A percentile compares a stretch with the other conserved stretches of the same genome.
Evolutionary conservation across 2,888 invertebrate genomes (phyloP).

Genomic region (Agriopis aurantiaria): DNA sequence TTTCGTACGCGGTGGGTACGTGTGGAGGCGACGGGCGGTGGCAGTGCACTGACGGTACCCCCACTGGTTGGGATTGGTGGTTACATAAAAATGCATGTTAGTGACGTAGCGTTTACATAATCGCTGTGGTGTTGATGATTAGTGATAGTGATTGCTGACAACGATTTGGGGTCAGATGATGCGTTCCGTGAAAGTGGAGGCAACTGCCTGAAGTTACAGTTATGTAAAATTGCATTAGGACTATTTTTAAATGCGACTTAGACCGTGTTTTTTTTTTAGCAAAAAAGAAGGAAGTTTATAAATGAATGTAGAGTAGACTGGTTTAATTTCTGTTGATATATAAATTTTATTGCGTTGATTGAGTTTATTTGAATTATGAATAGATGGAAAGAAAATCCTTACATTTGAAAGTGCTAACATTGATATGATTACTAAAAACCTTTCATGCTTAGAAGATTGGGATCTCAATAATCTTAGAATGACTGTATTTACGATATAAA

Average conservation of each 20-base stretch:
- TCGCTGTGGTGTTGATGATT: constrained; percentile 47
- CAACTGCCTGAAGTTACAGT: constrained; percentile 10
- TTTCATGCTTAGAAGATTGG: too few relatives aligned
- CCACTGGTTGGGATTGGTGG: constrained; percentile 38
- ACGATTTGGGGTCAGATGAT: constrained; percentile 56
- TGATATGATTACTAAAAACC: too few relatives aligned
- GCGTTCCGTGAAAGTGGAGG: constrained; percentile 21
- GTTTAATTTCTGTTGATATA: background rate
- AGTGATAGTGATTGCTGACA: constrained; percentile 58
- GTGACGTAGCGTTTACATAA: constrained; percentile 61
- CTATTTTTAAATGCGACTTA: too few relatives aligned
- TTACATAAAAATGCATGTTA: constrained; percentile 65
- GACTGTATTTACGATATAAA: too few relatives aligned
- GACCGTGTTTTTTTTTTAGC: background rate
- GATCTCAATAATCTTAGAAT: too few relatives aligned
- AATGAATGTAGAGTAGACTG: background rate
- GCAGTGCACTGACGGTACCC: constrained; percentile 49
- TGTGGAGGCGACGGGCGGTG: constrained; percentile 47
- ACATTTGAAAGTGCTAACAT: too few relatives aligned
- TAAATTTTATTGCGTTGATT: background rate
- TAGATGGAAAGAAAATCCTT: too few relatives aligned
- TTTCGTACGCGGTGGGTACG: constrained; percentile 47
- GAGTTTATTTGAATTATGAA: too few relatives aligned
- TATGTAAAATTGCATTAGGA: constrained; percentile 14
- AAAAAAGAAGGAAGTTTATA: background rate